Percentiles rank a stretch among this genome's conserved stretches.
These are phyloP conservation scores for Junco hyemalis DNA, from an alignment of 2,113 vertebrate genomes.

Conservation along the genomic window DNA sequence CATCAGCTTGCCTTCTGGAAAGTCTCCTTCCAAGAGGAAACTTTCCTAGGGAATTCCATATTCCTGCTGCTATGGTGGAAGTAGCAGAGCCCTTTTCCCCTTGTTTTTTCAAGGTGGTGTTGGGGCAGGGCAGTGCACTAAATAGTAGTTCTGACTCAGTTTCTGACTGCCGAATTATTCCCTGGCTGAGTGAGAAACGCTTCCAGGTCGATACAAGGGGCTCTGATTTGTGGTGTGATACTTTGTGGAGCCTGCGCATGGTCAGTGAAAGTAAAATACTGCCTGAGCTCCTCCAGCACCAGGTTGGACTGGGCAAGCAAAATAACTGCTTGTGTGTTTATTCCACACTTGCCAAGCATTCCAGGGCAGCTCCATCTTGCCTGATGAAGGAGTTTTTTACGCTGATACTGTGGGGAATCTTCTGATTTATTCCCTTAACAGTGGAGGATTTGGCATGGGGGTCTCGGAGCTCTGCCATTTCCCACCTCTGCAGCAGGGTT, in stretches of 20 bases:
- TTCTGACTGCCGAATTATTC: not conserved
- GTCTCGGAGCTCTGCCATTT: not conserved
- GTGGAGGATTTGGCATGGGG: not conserved
- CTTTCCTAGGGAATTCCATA: not conserved
- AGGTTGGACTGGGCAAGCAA: not conserved
- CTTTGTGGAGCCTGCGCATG: not conserved
- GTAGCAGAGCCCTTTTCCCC: not conserved
- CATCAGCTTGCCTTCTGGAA: not conserved
- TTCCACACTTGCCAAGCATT: not conserved
- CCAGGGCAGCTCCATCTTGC: not conserved
- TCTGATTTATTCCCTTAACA: not conserved
- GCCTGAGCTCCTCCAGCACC: not conserved
- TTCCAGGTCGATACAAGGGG: not conserved
- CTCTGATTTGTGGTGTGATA: not conserved
- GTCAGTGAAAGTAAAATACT: not conserved
- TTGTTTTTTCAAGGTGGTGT: not conserved
- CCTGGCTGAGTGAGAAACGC: not conserved
- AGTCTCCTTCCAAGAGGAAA: not conserved
- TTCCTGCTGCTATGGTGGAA: not conserved
- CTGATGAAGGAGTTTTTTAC: not conserved
- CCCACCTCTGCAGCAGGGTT: not conserved
- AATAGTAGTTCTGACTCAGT: not conserved
- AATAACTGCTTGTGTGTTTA: not conserved
- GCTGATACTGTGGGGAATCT: not conserved
- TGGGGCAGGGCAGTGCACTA: not conserved